A percentile compares a stretch with the other conserved stretches of the same genome.
phyloP scores from a whole-genome alignment of 2,797 vertebrate genomes.

The Perodicticus potto region DNA sequence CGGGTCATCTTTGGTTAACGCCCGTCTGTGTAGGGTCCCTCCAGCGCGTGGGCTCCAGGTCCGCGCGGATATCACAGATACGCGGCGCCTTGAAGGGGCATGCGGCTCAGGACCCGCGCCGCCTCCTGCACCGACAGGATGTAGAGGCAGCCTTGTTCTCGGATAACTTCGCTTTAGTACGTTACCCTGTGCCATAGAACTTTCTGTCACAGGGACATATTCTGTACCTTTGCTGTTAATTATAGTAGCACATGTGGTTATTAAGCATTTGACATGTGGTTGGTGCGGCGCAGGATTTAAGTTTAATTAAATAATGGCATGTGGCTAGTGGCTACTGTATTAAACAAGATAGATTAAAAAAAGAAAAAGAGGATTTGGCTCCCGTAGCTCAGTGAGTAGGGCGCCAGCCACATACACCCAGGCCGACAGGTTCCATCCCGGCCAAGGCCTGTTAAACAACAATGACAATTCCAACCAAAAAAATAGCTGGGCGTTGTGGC shows the following conservation, averaged over 20 bases:
- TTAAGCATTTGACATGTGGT: background rate
- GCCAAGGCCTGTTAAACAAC: no score
- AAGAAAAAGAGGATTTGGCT: no score
- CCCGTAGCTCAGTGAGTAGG: no score
- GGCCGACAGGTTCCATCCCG: no score
- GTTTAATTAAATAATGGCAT: background rate
- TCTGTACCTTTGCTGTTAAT: background rate
- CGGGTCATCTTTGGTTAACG: background rate
- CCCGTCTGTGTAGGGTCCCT: background rate
- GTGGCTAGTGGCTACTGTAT: background rate
- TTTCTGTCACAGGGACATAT: background rate
- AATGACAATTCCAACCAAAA: no score
- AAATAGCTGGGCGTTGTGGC: no score
- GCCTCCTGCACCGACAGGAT: background rate
- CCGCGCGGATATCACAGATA: background rate
- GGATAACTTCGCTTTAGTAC: background rate
- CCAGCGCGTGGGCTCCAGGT: background rate
- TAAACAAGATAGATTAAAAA: background rate
- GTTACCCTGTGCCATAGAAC: slow-evolving; percentile 24
- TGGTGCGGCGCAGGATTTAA: background rate
- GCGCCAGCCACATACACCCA: no score
- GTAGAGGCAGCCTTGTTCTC: background rate
- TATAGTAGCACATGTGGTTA: background rate
- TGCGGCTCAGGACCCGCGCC: background rate
- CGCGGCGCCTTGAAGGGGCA: background rate